A percentile compares a stretch with the other conserved stretches of the same genome.
Evolutionary conservation across 1,140 invertebrate species (phyloP).

Genomic region (Delia radicum): DNA sequence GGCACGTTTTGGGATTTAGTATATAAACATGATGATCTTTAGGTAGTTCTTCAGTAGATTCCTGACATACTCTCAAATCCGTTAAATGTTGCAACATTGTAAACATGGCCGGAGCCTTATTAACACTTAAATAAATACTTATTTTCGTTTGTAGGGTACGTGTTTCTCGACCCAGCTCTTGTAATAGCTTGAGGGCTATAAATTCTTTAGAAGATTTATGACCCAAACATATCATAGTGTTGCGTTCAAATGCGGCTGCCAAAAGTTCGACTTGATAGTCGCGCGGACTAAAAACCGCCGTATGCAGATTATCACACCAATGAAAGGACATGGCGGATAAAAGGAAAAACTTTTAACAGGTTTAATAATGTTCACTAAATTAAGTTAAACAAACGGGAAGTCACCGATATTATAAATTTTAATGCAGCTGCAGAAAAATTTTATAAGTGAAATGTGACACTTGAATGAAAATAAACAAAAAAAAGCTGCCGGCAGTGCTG

Average conservation of each 20-base stretch:
- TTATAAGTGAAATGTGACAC: slow-evolving; percentile 12
- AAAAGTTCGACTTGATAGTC: slow-evolving; percentile 82
- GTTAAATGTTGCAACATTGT: slow-evolving; percentile 46
- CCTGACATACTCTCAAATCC: slow-evolving; percentile 47
- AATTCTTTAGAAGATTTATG: slow-evolving; percentile 84
- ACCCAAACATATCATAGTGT: slow-evolving; percentile 83
- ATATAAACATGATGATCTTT: slow-evolving; percentile 55
- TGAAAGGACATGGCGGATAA: slow-evolving; percentile 47
- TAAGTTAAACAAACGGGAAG: not conserved
- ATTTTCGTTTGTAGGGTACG: slow-evolving; percentile 51
- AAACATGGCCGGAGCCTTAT: slow-evolving; percentile 32
- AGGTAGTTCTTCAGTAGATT: slow-evolving; percentile 33
- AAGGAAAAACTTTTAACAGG: not conserved
- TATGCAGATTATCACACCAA: slow-evolving; percentile 57
- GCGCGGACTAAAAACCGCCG: slow-evolving; percentile 67
- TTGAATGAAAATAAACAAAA: not conserved
- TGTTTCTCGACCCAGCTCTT: slow-evolving; percentile 66
- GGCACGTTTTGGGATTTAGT: slow-evolving; percentile 61
- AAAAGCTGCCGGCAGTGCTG: no score
- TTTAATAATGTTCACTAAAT: not conserved
- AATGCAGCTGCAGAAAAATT: not conserved
- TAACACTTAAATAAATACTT: slow-evolving; percentile 40
- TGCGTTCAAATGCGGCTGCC: slow-evolving; percentile 73
- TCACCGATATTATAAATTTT: not conserved
- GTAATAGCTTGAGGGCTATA: slow-evolving; percentile 84